Conservation (phyloP, 2,797 vertebrate species). For the Adelosebastes latens region DNA sequence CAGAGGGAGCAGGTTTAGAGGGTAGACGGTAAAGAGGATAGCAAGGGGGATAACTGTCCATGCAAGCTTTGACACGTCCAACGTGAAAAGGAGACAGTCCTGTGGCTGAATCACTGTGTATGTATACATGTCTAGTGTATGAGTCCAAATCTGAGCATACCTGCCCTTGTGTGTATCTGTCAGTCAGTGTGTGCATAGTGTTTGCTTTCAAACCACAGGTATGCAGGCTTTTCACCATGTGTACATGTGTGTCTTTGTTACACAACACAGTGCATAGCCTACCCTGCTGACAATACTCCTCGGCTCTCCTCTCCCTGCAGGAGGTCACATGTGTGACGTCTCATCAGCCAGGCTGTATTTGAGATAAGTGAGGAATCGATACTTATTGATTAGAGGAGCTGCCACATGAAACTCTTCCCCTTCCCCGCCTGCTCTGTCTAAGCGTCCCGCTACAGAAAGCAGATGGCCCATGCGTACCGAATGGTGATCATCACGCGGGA, state of each 20-base stretch:
- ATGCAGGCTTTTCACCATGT: constrained; percentile 2
- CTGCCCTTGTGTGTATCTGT: not conserved
- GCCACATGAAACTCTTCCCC: constrained; percentile 40
- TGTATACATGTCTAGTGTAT: not conserved
- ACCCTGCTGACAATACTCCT: not conserved
- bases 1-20: constrained; percentile 33
- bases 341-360: constrained; percentile 60
- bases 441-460: constrained; percentile 31
- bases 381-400: constrained; percentile 64
- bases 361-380: constrained; percentile 78
- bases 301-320: constrained; percentile 12
- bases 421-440: constrained; percentile 16
- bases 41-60: constrained; percentile 28
- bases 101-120: not conserved
- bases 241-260: constrained; percentile 15
- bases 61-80: constrained; percentile 45
- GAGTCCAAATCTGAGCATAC: constrained; percentile 11
- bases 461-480: constrained; percentile 56
- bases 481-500: constrained; percentile 44
- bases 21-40: constrained; percentile 32
- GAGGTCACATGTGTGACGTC: constrained; percentile 55
- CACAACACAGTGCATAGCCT: not conserved
- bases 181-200: not conserved
- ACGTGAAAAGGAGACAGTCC: constrained; percentile 3
- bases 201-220: constrained; percentile 11